Base-by-base conservation (phyloP, 2,113 vertebrate species). In the Telmatochromis sp. region DNA sequence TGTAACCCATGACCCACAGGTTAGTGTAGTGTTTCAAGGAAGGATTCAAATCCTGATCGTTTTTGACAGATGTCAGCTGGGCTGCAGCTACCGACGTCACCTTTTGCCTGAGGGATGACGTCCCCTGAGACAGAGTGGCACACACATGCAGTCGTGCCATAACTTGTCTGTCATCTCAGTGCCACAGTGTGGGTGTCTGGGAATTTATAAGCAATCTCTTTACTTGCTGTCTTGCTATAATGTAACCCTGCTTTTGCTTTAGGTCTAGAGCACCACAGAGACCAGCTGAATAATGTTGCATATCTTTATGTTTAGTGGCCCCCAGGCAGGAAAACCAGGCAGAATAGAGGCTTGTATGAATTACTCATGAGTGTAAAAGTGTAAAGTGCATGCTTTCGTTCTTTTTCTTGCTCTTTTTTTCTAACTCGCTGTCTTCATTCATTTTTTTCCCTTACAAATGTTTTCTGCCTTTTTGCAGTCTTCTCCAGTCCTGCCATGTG, bases 291-390 rank as follows among this genome's bases (percentile, higher is more conserved):
- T 93, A 89, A 90, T 91, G 86, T 91, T 83, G 79, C 85, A 82
- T 95, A 73, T 94, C 87, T 94, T 92, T 87, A 84, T 89, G 89
- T 93, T 91, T 92, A 87, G 87, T 88, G 86, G 82, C 91, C 80
- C 89, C 80, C 82, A 91, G 83, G 58, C 92, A 88, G 65, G 57
- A 91, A 89, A 93, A 90, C 28, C 65, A 75, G 40, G 73, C 9
- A 85, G 90, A 93, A 87, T 70, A 84, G 85, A 86, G 93, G 86
- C 65, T 82, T 55, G 53, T 86, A 94, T 95, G 87, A 94, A 96
- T 94, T 89, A 94, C 89, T 88, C 83, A 94, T 94, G 91, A 95
- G 87, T 85, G 45, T 81, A 89, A 91, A 95, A 95, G 87, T 86
- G 40, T 82, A 90, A 92, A 95, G 85, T 89, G 86, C 82, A 89